These are phyloP conservation scores for Anser brachyrhynchus DNA, from an alignment of 2,113 vertebrate species.

Conservation along the genomic window DNA sequence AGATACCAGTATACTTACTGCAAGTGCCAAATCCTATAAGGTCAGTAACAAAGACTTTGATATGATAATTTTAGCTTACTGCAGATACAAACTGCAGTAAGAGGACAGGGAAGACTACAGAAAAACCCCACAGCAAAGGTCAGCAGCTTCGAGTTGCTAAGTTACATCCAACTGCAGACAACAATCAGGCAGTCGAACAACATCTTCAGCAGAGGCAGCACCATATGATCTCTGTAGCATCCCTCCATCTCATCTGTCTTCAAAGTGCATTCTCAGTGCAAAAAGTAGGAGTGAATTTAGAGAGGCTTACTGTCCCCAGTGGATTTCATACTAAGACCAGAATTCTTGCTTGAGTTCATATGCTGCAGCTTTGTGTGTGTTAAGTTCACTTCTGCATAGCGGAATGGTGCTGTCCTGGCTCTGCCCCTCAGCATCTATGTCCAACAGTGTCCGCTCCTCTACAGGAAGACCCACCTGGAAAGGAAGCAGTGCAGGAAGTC, in stretches of 20 bases:
- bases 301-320: conserved; percentile 39
- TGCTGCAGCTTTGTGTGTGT: conserved; percentile 81
- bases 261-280: conserved; percentile 90
- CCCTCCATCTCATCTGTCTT: conserved; percentile 74
- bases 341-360: conserved; percentile 88
- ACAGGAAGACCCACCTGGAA: conserved; percentile 75
- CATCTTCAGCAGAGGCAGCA: conserved; percentile 60
- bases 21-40: conserved; percentile 59
- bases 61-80: conserved; percentile 58
- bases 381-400: conserved; percentile 86
- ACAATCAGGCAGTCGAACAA: conserved; percentile 34
- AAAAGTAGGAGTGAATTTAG: conserved; percentile 76
- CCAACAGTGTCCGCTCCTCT: conserved; percentile 85
- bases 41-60: conserved; percentile 60
- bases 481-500: conserved; percentile 82
- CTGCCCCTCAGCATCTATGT: conserved; percentile 91
- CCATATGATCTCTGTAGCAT: conserved; percentile 68
- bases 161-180: conserved; percentile 56
- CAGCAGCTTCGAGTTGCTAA: conserved; percentile 55
- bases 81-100: conserved; percentile 58
- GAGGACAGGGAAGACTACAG: conserved; percentile 65
- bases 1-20: conserved; percentile 48
- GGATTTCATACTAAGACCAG: conserved; percentile 83
- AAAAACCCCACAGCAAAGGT: conserved; percentile 60
- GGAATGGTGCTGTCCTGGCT: conserved; percentile 90